These are phyloP conservation scores for Gobiocypris rarus DNA, from an alignment of 2,113 vertebrate genomes.

Conservation along the genomic window DNA sequence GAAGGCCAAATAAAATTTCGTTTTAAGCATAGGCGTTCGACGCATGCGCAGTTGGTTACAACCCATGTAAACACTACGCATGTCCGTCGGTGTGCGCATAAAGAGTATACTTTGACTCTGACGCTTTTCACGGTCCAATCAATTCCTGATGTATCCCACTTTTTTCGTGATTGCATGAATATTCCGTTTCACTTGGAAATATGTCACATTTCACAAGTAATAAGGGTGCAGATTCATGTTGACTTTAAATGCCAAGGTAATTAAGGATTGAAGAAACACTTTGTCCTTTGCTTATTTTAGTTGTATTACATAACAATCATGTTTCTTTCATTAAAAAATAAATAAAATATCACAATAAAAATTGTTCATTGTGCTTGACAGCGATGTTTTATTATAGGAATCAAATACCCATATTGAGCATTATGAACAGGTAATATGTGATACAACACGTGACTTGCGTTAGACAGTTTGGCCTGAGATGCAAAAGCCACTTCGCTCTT, in stretches of 20 bases:
- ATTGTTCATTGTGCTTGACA: conserved; percentile 15
- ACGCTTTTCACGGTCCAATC: neutral
- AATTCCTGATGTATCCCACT: neutral
- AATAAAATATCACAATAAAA: conserved; percentile 1
- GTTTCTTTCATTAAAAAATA: neutral
- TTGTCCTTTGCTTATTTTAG: neutral
- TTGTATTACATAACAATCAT: neutral
- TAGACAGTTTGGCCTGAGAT: conserved; percentile 16
- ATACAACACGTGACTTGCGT: conserved; percentile 8
- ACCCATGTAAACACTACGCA: no score
- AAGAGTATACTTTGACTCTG: neutral
- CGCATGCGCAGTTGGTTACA: no score
- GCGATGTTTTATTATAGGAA: conserved; percentile 26
- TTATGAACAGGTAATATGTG: conserved; percentile 20
- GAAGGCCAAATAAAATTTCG: no score
- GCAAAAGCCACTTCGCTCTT: conserved; percentile 15
- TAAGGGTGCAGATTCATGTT: neutral
- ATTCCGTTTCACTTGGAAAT: conserved; percentile 1
- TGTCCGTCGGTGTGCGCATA: no score
- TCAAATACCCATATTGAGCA: conserved; percentile 30
- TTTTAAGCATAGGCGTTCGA: no score
- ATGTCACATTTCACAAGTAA: neutral
- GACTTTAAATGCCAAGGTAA: neutral
- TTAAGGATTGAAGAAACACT: no score
- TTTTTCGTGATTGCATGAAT: neutral